Base-by-base conservation (phyloP, 2,888 invertebrate genomes). In the Spatulosminthurus flaviceps region DNA sequence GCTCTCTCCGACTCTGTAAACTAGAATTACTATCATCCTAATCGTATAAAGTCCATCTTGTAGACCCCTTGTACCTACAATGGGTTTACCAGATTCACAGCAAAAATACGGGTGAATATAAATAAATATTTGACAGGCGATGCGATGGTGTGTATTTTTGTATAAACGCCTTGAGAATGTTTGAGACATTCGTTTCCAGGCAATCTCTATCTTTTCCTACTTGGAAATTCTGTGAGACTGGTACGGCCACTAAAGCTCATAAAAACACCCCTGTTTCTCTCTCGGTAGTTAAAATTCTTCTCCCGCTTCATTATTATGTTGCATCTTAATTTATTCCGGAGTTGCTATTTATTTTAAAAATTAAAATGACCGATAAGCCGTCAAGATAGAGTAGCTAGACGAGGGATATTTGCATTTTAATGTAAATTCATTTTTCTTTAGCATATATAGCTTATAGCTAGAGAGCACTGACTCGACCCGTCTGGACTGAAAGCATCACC, bases 271-370 rank as follows among this genome's bases (percentile, higher is more conserved):
- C 51, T n/a, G n/a, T n/a, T n/a, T n/a, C n/a, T n/a, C n/a, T 51
- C 51, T n/a, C n/a, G 51, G 51, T 51, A 51, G 51, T 51, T 51
- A 19, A n/a, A 51, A 51, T 51, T 51, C n/a, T 51, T 51, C n/a
- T 51, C 51, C 51, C n/a, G 16, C 51, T 51, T 51, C 51, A 51
- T 51, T 51, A 51, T 51, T 51, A 51, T 51, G 16, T 51, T n/a
- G 51, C 16, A n/a, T 51, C 51, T 51, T 51, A 51, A 51, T 51
- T 51, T 51, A 51, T 51, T 51, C 51, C 24, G 9, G 16, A 22
- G 64, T 64, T 64, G 64, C 64, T 64, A 64, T 64, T 64, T 64
- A 64, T 64, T 64, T 64, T 64, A 64, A 64, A 64, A 64, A 64
- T 64, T 64, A 26, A 64, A 64, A 64, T 64, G 21, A 64, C 64